These are phyloP conservation scores for Deilephila elpenor DNA, from an alignment of 2,888 invertebrate species.

Conservation along the genomic window DNA sequence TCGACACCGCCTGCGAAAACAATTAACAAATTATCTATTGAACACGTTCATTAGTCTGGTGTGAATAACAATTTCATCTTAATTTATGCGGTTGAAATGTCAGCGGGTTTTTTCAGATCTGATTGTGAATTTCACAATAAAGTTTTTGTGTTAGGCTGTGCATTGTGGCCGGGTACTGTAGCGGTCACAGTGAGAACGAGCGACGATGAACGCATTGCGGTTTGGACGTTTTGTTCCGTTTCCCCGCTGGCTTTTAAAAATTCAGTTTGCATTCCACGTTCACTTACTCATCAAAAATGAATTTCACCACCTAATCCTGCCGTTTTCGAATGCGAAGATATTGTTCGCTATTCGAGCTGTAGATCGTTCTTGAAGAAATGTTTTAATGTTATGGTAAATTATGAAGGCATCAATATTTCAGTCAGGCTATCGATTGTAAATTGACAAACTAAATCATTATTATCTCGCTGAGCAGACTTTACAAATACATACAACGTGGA, in stretches of 20 bases:
- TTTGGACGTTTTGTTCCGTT: constrained; percentile 41
- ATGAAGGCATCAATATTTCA: too few species aligned
- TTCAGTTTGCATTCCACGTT: constrained; percentile 44
- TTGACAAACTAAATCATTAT: too few species aligned
- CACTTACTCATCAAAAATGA: constrained; percentile 37
- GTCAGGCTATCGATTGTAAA: too few species aligned
- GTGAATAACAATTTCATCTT: constrained; percentile 9
- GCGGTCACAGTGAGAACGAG: constrained; percentile 34
- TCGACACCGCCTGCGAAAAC: constrained; percentile 56
- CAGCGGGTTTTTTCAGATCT: neutral
- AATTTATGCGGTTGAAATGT: constrained; percentile 12
- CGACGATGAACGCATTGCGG: constrained; percentile 46
- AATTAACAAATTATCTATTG: constrained; percentile 59
- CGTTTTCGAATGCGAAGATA: neutral
- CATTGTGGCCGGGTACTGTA: constrained; percentile 41
- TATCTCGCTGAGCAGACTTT: too few species aligned
- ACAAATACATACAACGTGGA: too few species aligned
- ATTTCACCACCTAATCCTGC: constrained; percentile 29
- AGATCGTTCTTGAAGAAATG: neutral
- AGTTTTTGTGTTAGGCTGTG: constrained; percentile 6
- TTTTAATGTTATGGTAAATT: neutral
- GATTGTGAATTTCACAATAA: constrained; percentile 13
- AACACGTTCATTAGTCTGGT: constrained; percentile 24
- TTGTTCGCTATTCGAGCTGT: neutral
- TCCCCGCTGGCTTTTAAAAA: constrained; percentile 46